These are phyloP conservation scores for Amiota minor DNA, from an alignment of 2,888 invertebrate species.

Conservation along the genomic window DNA sequence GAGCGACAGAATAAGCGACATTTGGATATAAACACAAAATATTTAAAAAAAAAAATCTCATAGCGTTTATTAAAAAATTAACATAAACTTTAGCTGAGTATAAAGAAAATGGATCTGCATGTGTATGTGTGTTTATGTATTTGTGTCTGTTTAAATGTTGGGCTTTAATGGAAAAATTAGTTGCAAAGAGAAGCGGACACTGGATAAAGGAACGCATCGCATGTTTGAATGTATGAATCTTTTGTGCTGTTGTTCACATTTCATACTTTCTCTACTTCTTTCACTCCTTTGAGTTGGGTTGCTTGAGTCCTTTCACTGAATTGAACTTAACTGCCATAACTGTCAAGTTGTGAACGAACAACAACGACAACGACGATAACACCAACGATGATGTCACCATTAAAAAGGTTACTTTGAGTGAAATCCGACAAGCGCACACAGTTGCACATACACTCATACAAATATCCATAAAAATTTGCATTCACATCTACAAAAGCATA, in stretches of 20 bases:
- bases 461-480: not conserved
- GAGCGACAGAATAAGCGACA: too few species aligned
- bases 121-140: not conserved
- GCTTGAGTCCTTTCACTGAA: too few species aligned
- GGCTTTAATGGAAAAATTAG: not conserved
- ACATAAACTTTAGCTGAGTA: constrained; percentile 5
- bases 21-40: too few species aligned
- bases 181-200: not conserved
- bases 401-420: constrained; percentile 5
- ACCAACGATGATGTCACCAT: too few species aligned
- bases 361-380: not conserved
- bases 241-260: not conserved
- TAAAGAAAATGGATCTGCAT: not conserved
- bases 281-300: not conserved
- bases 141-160: not conserved
- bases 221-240: not conserved
- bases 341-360: constrained; percentile 16
- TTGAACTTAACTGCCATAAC: not conserved
- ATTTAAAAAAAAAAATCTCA: not conserved
- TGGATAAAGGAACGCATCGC: not conserved
- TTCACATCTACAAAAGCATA: not conserved
- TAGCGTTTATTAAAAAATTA: constrained; percentile 17
- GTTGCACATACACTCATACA: not conserved
- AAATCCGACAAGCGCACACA: not conserved
- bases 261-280: not conserved